These are phyloP conservation scores for Limnephilus rhombicus DNA, from an alignment of 2,888 invertebrate genomes.

Conservation along the genomic window DNA sequence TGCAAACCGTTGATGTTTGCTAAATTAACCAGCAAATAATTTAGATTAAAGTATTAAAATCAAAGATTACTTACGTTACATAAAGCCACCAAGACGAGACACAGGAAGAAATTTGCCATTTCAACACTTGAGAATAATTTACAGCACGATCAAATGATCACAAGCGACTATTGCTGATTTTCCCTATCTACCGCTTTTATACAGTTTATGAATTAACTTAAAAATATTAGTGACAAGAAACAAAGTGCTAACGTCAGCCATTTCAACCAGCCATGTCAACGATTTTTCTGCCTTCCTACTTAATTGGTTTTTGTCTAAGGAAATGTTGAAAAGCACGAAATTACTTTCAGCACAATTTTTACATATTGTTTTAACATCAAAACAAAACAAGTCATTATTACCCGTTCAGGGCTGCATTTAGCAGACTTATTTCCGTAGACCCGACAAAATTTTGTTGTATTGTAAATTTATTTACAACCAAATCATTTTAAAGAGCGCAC, in stretches of 20 bases:
- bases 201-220: background rate
- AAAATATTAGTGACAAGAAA: background rate
- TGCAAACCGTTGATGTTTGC: too few relatives aligned
- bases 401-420: background rate
- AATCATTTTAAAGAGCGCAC: too few relatives aligned
- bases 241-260: background rate
- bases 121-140: too few relatives aligned
- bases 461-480: background rate
- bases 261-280: background rate
- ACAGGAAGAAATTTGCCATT: too few relatives aligned
- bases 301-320: background rate
- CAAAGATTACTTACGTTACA: too few relatives aligned
- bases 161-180: background rate
- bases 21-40: too few relatives aligned
- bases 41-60: too few relatives aligned
- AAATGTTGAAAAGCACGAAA: background rate
- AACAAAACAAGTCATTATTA: background rate
- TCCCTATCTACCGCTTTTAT: background rate
- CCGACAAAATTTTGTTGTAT: background rate
- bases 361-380: background rate
- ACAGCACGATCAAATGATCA: background rate
- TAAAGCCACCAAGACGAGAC: too few relatives aligned
- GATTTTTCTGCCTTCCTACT: background rate
- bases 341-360: background rate
- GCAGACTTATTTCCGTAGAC: background rate